Base-by-base conservation (phyloP, 2,888 invertebrate species). In the Latrodectus elegans region DNA sequence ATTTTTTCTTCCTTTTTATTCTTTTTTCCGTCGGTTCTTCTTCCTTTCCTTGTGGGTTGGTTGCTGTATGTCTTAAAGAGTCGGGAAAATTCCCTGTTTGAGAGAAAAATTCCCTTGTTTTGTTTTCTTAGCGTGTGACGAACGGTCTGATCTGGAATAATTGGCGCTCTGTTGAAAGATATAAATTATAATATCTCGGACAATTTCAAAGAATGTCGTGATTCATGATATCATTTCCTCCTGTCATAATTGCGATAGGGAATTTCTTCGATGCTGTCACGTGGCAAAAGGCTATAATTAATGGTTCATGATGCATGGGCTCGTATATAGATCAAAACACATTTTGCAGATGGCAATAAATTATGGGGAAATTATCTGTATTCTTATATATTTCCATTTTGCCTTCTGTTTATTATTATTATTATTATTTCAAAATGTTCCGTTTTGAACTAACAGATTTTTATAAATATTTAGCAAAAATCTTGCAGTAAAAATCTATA, bases 71-170 rank as follows among this genome's bases (percentile, higher is more conserved):
- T 73, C 73, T 67, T 65, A 49, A n/a, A 11, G 72, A 64, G 72
- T 53, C 79, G 53, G 52, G 22, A 65, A 52, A 73, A 77, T 65
- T 75, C 15, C 22, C 60, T 26, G 49, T 8, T 67, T 67, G 26
- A 51, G 53, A 72, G 60, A 79, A 12, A 53, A 70, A 72, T 72
- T 64, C 60, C 72, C 51, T 80, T 80, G 71, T 80, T 60, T 77
- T 17, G 53, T n/a, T 49, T 72, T 22, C 70, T 78, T 70, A 72
- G 60, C 51, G n/a, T 67, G 52, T 67, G 74, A 74, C 55, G 52
- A 67, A 65, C 52, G 51, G n/a, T 64, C 67, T 52, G 22, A 22
- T 72, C 12, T 26, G 74, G 52, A 77, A 67, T 77, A 77, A 77
- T 77, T 77, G 77, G 74, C 65, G 51, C 22, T 67, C 65, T 67